phyloP scores from a whole-genome alignment of 2,797 vertebrate genomes.

The Pangasius krempfi region DNA sequence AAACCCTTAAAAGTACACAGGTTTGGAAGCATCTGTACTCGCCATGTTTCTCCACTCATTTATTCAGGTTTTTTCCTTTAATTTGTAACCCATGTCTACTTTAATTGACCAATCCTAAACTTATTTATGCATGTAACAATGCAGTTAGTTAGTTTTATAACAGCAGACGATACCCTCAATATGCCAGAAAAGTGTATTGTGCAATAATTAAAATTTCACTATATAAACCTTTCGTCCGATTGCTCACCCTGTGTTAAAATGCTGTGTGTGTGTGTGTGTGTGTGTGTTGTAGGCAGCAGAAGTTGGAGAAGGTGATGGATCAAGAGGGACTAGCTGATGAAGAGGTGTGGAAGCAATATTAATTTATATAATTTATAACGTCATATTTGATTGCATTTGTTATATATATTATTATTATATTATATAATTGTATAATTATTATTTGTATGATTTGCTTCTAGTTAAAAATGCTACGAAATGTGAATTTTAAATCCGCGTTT shows the following conservation, averaged over 20 bases:
- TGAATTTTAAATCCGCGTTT: background rate
- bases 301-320: slow-evolving; percentile 98
- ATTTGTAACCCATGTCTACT: background rate
- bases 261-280: background rate
- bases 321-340: slow-evolving; percentile 96
- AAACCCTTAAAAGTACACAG: background rate
- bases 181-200: background rate
- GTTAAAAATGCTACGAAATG: background rate
- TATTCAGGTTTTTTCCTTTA: background rate
- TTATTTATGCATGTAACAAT: background rate
- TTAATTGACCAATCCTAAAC: background rate
- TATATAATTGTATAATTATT: too few species aligned
- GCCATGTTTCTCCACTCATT: background rate
- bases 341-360: slow-evolving; percentile 78
- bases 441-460: background rate
- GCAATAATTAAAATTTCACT: background rate
- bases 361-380: too few species aligned
- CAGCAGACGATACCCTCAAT: background rate
- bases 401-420: too few species aligned
- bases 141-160: background rate
- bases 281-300: slow-evolving; percentile 84
- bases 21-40: background rate
- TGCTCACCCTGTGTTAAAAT: background rate
- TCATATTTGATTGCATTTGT: background rate
- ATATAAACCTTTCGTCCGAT: background rate